phyloP scores from a whole-genome alignment of 2,113 vertebrate genomes.

The Vulpes lagopus region DNA sequence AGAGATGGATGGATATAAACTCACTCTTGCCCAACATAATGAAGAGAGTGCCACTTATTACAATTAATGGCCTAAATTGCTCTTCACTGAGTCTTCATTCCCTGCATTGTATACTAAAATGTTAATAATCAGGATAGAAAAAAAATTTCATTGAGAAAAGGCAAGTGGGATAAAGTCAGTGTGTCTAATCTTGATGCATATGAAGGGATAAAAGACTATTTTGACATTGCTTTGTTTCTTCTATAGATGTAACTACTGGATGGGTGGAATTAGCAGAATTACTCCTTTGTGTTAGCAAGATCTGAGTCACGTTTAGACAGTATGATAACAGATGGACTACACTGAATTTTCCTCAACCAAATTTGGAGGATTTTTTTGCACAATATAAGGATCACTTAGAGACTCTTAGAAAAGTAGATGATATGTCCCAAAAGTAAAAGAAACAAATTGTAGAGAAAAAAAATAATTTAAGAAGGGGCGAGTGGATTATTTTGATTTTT shows the following conservation, averaged over 20 bases:
- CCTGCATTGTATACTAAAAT: neutral
- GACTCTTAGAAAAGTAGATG: neutral
- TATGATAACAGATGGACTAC: neutral
- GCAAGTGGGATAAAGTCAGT: neutral
- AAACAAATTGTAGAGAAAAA: neutral
- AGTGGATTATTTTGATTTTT: neutral
- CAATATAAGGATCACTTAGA: neutral
- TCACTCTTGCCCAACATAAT: neutral
- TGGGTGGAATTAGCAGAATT: neutral
- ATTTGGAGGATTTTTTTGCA: neutral
- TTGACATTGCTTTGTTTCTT: neutral
- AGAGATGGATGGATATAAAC: neutral
- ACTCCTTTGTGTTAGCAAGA: neutral
- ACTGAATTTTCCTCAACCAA: neutral
- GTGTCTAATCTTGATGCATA: neutral
- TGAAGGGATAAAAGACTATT: neutral
- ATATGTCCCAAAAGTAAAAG: neutral
- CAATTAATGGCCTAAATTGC: neutral
- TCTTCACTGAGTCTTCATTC: neutral
- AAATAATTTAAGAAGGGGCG: neutral
- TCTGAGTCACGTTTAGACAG: neutral
- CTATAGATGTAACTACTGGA: neutral
- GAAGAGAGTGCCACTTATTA: neutral
- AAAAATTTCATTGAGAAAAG: neutral
- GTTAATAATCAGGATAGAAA: neutral